Evolutionary conservation across 2,888 invertebrate genomes (phyloP).

Genomic region (Pyrrhia umbra): DNA sequence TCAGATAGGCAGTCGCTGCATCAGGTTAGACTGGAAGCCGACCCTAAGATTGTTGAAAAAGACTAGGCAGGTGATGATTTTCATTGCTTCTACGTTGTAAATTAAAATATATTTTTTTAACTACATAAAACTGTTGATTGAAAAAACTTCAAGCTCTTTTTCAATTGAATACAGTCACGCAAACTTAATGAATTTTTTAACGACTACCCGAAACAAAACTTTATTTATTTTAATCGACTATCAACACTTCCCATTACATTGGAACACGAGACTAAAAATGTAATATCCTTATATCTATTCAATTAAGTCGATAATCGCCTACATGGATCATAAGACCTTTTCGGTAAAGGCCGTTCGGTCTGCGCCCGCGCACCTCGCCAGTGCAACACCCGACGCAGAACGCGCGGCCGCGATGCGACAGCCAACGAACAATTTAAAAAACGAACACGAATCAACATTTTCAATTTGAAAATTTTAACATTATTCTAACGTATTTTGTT

Average conservation of each 20-base stretch:
- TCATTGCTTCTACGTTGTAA: not conserved
- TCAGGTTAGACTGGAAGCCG: too few relatives aligned
- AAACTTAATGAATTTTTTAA: constrained; percentile 3
- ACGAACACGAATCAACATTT: constrained; percentile 77
- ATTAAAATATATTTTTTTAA: not conserved
- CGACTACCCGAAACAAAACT: constrained; percentile 14
- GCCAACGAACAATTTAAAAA: constrained; percentile 80
- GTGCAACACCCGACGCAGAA: constrained; percentile 73
- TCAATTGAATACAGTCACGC: constrained; percentile 7
- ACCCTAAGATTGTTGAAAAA: too few relatives aligned
- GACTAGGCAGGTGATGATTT: not conserved
- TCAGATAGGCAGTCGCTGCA: too few relatives aligned
- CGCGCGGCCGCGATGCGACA: constrained; percentile 87
- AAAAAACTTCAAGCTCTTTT: constrained; percentile 14
- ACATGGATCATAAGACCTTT: constrained; percentile 62
- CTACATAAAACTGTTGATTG: constrained; percentile 1
- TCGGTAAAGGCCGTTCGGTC: constrained; percentile 55
- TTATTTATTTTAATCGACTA: constrained; percentile 42
- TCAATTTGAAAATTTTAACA: constrained; percentile 66
- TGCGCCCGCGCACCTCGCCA: constrained; percentile 73
- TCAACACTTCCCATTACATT: constrained; percentile 28
- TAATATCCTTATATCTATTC: constrained; percentile 35
- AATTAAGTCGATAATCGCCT: constrained; percentile 60
- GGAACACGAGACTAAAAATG: constrained; percentile 23
- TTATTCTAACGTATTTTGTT: constrained; percentile 64